Evolutionary conservation across 2,113 vertebrate species (phyloP).

Genomic region (Crotalus horridus): DNA sequence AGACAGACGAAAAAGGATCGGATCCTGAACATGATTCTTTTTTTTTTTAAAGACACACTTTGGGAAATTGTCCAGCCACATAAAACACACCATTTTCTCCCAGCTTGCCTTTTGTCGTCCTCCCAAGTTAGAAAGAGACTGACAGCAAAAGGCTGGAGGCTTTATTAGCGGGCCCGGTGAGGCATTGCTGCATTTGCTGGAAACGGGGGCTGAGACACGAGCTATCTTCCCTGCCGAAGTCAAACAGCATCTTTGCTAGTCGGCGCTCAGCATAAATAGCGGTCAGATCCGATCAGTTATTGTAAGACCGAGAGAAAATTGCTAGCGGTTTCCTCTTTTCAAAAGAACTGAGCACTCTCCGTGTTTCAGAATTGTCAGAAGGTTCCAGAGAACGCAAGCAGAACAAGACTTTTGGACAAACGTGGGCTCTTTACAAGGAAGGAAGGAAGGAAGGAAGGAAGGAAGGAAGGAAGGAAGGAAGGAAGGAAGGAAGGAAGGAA

Average conservation of each 20-base stretch:
- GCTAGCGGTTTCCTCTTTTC: background rate
- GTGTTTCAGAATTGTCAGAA: background rate
- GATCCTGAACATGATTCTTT: background rate
- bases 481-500: too few species aligned
- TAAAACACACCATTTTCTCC: background rate
- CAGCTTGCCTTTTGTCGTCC: constrained; percentile 2
- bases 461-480: too few species aligned
- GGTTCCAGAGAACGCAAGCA: background rate
- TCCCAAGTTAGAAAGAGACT: constrained; percentile 17
- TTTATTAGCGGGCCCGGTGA: constrained; percentile 4
- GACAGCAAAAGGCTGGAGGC: background rate
- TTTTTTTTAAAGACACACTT: background rate
- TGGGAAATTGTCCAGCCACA: background rate
- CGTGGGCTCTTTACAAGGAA: too few species aligned
- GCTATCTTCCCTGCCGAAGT: background rate
- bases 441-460: too few species aligned
- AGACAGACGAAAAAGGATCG: background rate
- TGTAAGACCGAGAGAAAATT: background rate
- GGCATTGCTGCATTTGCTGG: background rate
- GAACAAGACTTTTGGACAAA: background rate
- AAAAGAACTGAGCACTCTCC: fast-evolving
- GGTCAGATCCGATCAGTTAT: too few species aligned
- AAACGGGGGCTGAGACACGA: background rate
- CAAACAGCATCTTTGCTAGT: background rate
- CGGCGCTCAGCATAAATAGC: fast-evolving